Evolutionary conservation across 2,888 invertebrate genomes (phyloP), one percentile per base, ranked within the genome.

Genomic region (Dasypogon diadema): DNA sequence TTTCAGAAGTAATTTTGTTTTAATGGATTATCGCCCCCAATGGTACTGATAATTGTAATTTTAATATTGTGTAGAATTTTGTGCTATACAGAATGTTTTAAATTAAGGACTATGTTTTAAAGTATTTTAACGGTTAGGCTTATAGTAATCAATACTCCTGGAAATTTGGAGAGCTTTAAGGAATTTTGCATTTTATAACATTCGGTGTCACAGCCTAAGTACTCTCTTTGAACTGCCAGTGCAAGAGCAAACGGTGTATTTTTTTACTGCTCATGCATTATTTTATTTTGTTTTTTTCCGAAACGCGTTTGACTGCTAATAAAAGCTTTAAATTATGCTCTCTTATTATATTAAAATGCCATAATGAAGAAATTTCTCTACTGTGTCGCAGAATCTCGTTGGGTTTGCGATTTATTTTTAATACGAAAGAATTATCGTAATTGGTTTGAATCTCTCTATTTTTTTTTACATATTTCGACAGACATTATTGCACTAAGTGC

Each of bases 11-110:
- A 60, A 60, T 30, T 37, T 60, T 37, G 60, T 60, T 60, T 60
- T 60, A 37, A 60, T 60, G 34, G 60, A 60, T 37, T 60, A 60
- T 60, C 60, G 60, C 60, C 37, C n/a, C 37, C 37, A 48, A 68
- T 68, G 46, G 46, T 68, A 68, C 65, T 68, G 65, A 68, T 68
- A 68, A 68, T 68, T 68, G 65, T 68, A 68, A 68, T 68, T 68
- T 68, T 68, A 68, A 48, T 26, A 48, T n/a, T 48, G 65, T 68
- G 65, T 68, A 22, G 65, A 68, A 68, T 68, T 14, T 68, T 68
- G 65, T 68, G 65, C 65, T 68, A 68, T 68, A 68, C 16, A 68
- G 48, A 68, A 68, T 48, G 48, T 22, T 68, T 56, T 48, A 48
- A 63, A 42, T n/a, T 58, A 42, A 63, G 46, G n/a, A 24, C 14